These are phyloP conservation scores for Serilophus lunatus DNA, from an alignment of 2,113 vertebrate genomes.

Conservation along the genomic window DNA sequence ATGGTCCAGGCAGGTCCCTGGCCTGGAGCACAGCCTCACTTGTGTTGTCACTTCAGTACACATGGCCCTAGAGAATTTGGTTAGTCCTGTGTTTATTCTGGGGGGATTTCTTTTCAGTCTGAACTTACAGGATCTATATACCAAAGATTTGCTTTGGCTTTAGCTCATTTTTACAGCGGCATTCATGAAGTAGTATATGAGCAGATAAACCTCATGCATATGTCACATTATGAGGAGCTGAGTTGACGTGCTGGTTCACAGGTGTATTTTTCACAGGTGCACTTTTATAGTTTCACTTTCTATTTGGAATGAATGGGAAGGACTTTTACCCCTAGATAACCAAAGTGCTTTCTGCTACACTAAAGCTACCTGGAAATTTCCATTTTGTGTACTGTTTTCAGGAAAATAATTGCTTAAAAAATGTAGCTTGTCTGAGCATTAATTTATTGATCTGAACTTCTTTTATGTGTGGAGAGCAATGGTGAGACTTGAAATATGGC, in stretches of 20 bases:
- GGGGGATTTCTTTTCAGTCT: not conserved
- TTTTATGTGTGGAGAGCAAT: not conserved
- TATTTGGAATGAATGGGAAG: not conserved
- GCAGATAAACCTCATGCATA: not conserved
- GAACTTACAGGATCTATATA: not conserved
- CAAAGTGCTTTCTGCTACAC: not conserved
- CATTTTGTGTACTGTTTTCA: not conserved
- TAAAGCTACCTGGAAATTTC: not conserved
- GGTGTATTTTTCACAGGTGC: not conserved
- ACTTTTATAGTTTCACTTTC: not conserved
- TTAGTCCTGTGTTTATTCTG: not conserved
- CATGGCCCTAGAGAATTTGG: not conserved
- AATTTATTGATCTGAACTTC: not conserved
- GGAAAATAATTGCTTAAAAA: not conserved
- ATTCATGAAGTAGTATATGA: not conserved
- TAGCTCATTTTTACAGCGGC: not conserved
- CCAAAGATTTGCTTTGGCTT: not conserved
- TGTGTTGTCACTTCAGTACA: not conserved
- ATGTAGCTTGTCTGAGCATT: not conserved
- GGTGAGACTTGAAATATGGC: not conserved
- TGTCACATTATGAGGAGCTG: not conserved
- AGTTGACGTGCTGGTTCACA: not conserved
- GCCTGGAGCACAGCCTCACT: not conserved
- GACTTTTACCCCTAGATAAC: not conserved
- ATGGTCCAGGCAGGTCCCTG: not conserved